These are phyloP conservation scores for Arctocebus calabarensis DNA, from an alignment of 2,797 vertebrate genomes.

Conservation along the genomic window DNA sequence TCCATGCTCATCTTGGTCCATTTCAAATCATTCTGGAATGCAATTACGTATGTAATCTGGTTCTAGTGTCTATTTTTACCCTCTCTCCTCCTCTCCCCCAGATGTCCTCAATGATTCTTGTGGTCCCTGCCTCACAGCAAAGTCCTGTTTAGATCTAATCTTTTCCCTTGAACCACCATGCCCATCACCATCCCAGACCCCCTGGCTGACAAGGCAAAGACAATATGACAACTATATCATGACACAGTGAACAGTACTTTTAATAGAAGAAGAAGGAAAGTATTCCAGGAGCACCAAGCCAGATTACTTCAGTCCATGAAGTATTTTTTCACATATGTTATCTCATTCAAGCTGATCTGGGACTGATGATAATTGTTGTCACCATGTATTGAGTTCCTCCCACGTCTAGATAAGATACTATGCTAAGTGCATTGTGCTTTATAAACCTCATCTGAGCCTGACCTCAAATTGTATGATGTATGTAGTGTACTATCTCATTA, in stretches of 20 bases:
- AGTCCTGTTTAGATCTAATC: neutral
- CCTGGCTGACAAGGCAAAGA: neutral
- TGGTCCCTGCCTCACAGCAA: neutral
- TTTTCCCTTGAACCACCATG: neutral
- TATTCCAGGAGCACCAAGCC: neutral
- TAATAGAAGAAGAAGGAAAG: conserved; percentile 12
- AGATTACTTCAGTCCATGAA: neutral
- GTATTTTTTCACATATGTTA: neutral
- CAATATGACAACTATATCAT: neutral
- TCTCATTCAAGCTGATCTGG: neutral
- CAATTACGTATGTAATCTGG: neutral
- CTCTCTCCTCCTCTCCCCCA: neutral
- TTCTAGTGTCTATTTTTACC: neutral
- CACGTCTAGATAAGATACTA: neutral
- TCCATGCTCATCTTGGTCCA: neutral
- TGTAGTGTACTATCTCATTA: neutral
- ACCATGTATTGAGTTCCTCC: neutral
- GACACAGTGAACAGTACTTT: neutral
- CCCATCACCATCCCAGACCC: neutral
- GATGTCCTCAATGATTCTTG: neutral
- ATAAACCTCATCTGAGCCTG: conserved; percentile 38
- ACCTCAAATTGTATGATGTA: neutral
- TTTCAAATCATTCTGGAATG: neutral
- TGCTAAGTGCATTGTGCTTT: neutral
- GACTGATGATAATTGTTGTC: neutral